Evolutionary conservation across 2,888 invertebrate species (phyloP), one percentile per base, ranked within the genome.

Genomic region (Dolomedes plantarius): DNA sequence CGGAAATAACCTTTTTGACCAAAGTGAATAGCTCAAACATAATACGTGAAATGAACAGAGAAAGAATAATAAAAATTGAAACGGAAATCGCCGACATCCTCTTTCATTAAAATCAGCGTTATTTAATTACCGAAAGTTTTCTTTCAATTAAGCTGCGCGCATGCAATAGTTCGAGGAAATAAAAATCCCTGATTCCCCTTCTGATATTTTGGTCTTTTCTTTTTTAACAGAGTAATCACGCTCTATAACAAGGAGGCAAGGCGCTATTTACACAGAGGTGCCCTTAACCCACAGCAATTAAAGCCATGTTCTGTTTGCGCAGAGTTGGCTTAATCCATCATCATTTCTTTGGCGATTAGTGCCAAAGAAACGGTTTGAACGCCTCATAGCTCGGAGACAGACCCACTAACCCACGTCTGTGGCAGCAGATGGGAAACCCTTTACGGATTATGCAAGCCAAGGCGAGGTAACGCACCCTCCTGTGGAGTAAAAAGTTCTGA

Each of bases 321-420:
- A 67, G 39, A 50, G 29, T 28, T n/a, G 36, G 36, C 72, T 77
- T 73, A 77, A 85, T 85, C 83, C 76, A 85, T 85, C 83, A 85
- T 85, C 83, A 85, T 85, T 85, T 85, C 68, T 50, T 39, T 27
- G 29, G 68, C 72, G 83, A 73, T 83, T 72, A 77, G 67, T 56
- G 67, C 19, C 67, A n/a, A n/a, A 46, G 71, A 67, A 56, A 32
- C 67, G 32, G 6, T 65, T n/a, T 13, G 65, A 36, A 67, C 29
- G 41, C 27, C 50, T 83, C 64, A 46, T 71, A 36, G 65, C 82
- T 67, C 16, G 27, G 19, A 67, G 71, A 29, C 65, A 76, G 56
- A 76, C 76, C 71, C 71, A 76, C 50, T 83, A 75, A 80, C 64
- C 75, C 50, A 68, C 68, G 67, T 56, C 23, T 41, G 41, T 50